Evolutionary conservation across 2,888 invertebrate species (phyloP), one percentile per base, ranked within the genome.

Genomic region (Coremacera marginata): DNA sequence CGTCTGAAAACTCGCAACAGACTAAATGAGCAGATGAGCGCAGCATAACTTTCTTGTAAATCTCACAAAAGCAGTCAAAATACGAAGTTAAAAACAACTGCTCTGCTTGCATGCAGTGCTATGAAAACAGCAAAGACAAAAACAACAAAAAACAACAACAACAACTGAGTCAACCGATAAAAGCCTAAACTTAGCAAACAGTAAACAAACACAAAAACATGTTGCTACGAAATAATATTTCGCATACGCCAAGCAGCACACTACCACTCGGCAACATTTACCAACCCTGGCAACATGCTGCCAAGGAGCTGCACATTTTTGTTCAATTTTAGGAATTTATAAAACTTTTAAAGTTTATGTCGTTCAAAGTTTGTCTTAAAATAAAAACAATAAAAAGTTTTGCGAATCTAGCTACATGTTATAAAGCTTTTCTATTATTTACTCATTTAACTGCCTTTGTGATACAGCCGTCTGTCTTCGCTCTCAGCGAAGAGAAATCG

Each of bases 1-100:
- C 86, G 84, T 84, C 82, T 85, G 86, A 88, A 85, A 80, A 83
- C 82, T 85, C 84, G 83, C 83, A 84, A 82, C 83, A 87, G 85
- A 88, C 87, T 87, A 84, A 85, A 79, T 81, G 31, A 44, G 44
- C 44, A 44, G 44, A 44, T 77, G 76, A 77, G 78, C 79, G 77
- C 81, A 70, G 80, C 71, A 76, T 71, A 79, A 76, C 81, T 82
- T 83, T 80, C 81, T 81, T 80, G 83, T 83, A 82, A 79, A 55
- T 52, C 37, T 49, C 70, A 19, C 9, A 55, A 5, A 27, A 70
- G 5, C 7, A 16, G 49, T 22, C 14, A 25, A 25, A 8, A 49
- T n/a, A 22, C 68, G 16, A n/a, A 22, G 25, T 16, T 19, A 49
- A 19, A 49, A 44, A 22, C 68, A 44, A 22, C 49, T 49, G 11